Evolutionary conservation across 1,140 invertebrate genomes (phyloP).

Genomic region (Euwallacea similis): DNA sequence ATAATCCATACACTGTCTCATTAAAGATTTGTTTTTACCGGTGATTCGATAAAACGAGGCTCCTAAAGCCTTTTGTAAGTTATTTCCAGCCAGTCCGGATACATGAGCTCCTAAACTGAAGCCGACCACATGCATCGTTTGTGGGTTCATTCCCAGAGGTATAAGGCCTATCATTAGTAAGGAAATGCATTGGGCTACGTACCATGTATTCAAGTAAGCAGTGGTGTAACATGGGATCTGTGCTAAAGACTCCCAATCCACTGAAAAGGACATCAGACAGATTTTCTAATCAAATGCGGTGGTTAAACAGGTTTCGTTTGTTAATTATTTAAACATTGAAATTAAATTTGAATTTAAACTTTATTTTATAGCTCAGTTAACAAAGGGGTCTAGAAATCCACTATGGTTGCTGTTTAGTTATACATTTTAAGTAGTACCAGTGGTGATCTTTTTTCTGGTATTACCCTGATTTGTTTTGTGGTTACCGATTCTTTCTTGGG

Average conservation of each 20-base stretch:
- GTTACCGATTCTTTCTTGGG: too few relatives aligned
- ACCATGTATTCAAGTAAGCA: slow-evolving; percentile 57
- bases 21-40: slow-evolving; percentile 52
- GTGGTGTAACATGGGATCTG: slow-evolving; percentile 56
- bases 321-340: too few relatives aligned
- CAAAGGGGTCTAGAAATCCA: too few relatives aligned
- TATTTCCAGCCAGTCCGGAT: slow-evolving; percentile 61
- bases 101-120: slow-evolving; percentile 69
- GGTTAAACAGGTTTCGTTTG: too few relatives aligned
- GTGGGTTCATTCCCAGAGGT: slow-evolving; percentile 46
- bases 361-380: too few relatives aligned
- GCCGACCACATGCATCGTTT: slow-evolving; percentile 62
- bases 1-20: background rate
- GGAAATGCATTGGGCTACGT: slow-evolving; percentile 56
- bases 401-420: too few relatives aligned
- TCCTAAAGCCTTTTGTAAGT: slow-evolving; percentile 43
- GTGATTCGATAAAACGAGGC: slow-evolving; percentile 61
- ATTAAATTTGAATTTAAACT: too few relatives aligned
- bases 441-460: too few relatives aligned
- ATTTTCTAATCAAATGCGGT: too few relatives aligned
- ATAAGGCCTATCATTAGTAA: slow-evolving; percentile 52
- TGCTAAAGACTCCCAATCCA: slow-evolving; percentile 58
- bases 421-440: too few relatives aligned
- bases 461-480: too few relatives aligned
- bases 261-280: slow-evolving; percentile 39